phyloP scores from a whole-genome alignment of 2,888 invertebrate species.

The Andrena trimmerana region DNA sequence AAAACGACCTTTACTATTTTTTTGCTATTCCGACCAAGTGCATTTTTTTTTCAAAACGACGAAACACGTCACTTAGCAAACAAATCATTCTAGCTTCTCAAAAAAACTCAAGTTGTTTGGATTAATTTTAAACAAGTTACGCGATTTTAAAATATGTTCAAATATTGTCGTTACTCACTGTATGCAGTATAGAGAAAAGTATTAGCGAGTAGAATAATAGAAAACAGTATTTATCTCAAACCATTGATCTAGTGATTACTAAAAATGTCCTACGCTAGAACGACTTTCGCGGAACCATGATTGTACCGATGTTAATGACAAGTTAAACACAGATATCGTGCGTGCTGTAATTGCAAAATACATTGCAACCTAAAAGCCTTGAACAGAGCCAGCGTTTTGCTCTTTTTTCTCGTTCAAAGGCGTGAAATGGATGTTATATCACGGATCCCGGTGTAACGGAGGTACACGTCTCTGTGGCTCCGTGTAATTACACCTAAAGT shows the following conservation, averaged over 20 bases:
- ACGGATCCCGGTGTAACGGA: background rate
- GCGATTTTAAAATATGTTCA: no score
- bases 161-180: no score
- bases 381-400: background rate
- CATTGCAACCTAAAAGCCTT: conserved; percentile 17
- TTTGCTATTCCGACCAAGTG: no score
- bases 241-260: background rate
- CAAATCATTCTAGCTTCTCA: no score
- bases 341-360: conserved; percentile 4
- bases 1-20: no score
- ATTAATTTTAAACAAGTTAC: no score
- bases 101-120: no score
- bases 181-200: no score
- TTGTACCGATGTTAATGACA: background rate
- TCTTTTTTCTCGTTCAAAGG: conserved; percentile 20
- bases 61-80: no score
- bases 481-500: conserved; percentile 24
- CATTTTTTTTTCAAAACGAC: no score
- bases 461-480: conserved; percentile 13
- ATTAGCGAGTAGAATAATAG: no score
- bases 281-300: conserved; percentile 1
- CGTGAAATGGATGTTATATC: conserved; percentile 37
- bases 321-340: conserved; percentile 9
- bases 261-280: background rate
- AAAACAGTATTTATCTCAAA: no score